Base-by-base conservation (phyloP, 2,113 vertebrate species). In the Alethe diademata region DNA sequence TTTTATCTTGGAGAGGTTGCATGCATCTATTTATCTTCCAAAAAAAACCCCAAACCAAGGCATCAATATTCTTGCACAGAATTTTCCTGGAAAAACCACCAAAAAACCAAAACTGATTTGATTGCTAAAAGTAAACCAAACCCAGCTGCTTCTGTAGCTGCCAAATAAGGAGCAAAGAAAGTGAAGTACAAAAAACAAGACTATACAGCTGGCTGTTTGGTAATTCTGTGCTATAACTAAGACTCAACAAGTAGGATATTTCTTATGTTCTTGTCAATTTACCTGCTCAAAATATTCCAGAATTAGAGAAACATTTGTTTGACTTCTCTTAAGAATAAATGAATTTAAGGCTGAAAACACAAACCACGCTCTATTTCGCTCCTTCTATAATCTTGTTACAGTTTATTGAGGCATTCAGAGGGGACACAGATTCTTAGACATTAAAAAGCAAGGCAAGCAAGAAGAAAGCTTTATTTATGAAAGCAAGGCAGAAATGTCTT, bases 391-490 rank as follows among this genome's bases (percentile, higher is more conserved):
- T 83, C 69, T 89, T 53, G 69, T 91, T 92, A 48, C 24, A 78
- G 80, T 88, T 85, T 95, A 73, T 43, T 67, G 60, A 86, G 60
- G 48, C 88, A 75, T 96, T 95, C 82, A 87, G 48, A 86, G 64
- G 54, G 83, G 73, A 75, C 58, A 92, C 58, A 92, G 89, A 45
- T 96, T 93, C 74, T 89, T 81, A 90, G 80, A 90, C 71, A 88
- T 91, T 92, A 95, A 87, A 95, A 96, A 96, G 45, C 78, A 96
- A 75, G 65, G 62, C 86, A 92, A 96, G 69, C 53, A 96, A 95
- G 95, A 93, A 93, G 80, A 81, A 97, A 92, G 73, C 80, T 94
- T 97, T 97, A 97, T 98, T 98, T 96, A 96, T 96, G 84, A 96
- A 87, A 95, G 81, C 45, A 88, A 97, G 94, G 84, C 57, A 97